A percentile compares a stretch with the other conserved stretches of the same genome.
Conservation (phyloP, 2,113 vertebrate species). For the Shinisaurus crocodilurus region DNA sequence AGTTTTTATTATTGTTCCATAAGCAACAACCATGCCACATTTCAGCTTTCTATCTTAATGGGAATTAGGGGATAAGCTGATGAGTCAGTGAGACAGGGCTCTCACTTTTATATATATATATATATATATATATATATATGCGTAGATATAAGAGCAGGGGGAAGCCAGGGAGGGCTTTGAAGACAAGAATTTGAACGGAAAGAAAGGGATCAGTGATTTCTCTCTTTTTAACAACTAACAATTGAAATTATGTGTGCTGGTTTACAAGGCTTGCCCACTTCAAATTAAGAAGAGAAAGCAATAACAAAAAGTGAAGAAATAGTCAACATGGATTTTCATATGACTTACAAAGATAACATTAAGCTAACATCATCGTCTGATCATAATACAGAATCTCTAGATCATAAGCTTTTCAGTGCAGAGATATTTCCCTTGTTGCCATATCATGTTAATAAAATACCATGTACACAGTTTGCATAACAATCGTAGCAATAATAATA, state of each 20-base stretch:
- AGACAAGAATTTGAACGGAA: background rate
- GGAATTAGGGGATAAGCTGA: too few relatives aligned
- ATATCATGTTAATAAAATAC: background rate
- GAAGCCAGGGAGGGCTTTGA: background rate
- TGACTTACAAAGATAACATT: background rate
- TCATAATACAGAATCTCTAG: background rate
- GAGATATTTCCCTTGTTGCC: background rate
- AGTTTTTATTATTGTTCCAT: too few relatives aligned
- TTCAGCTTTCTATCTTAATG: too few relatives aligned
- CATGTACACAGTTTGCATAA: background rate
- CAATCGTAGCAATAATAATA: background rate
- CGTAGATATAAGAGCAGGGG: background rate
- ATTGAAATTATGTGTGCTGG: background rate
- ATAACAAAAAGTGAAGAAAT: background rate
- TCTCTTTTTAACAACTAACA: background rate
- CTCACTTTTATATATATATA: too few relatives aligned
- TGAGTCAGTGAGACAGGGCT: too few relatives aligned
- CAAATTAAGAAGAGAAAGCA: background rate
- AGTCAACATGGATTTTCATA: background rate
- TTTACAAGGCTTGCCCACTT: background rate
- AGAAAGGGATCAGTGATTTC: background rate
- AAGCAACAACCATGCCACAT: too few relatives aligned
- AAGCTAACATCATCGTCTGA: background rate
- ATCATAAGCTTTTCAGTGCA: background rate
- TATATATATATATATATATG: too few relatives aligned